These are phyloP conservation scores for Metallyticus violacea DNA, from an alignment of 2,888 invertebrate genomes.

Conservation along the genomic window DNA sequence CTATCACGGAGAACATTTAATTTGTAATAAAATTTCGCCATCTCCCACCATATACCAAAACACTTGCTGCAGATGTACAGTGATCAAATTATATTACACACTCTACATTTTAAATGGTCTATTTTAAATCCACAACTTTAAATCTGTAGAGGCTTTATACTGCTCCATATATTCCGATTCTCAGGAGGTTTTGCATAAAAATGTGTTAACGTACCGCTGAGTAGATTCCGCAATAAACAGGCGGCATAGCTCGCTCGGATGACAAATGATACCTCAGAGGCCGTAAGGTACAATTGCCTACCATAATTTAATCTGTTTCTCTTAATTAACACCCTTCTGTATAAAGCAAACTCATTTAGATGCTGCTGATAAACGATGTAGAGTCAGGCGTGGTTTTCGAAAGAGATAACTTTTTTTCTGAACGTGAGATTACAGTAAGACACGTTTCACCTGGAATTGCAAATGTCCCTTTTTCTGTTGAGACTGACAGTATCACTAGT, in stretches of 20 bases:
- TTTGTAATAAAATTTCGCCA: too few relatives aligned
- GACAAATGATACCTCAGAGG: background rate
- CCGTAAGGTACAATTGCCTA: background rate
- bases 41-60: too few relatives aligned
- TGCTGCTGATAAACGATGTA: background rate
- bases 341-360: background rate
- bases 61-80: too few relatives aligned
- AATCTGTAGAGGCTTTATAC: background rate
- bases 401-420: background rate
- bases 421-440: background rate
- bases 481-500: too few relatives aligned
- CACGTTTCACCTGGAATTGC: background rate
- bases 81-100: background rate
- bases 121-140: too few relatives aligned
- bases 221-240: background rate
- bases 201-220: background rate
- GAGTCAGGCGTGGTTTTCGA: background rate
- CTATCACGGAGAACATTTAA: too few relatives aligned
- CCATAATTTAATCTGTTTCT: background rate
- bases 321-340: background rate
- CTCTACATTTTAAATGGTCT: too few relatives aligned
- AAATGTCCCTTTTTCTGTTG: background rate
- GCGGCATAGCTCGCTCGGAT: background rate
- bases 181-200: background rate
- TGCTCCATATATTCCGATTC: background rate